A percentile compares a stretch with the other conserved stretches of the same genome.
phyloP scores from a whole-genome alignment of 2,888 invertebrate species.

The Vanessa cardui region DNA sequence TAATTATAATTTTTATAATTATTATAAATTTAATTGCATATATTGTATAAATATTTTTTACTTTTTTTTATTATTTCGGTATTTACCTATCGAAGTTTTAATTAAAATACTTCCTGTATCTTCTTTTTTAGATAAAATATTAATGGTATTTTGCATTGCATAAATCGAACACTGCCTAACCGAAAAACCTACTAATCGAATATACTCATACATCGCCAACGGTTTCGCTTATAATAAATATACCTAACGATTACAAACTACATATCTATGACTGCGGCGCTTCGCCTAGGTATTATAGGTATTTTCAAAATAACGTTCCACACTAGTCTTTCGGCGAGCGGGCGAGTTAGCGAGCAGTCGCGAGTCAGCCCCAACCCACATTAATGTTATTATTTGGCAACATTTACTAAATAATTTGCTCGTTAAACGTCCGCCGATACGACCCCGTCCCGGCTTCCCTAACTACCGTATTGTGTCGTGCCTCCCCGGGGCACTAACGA shows the following conservation, averaged over 20 bases:
- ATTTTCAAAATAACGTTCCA: constrained; percentile 26
- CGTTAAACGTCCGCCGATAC: constrained; percentile 78
- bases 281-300: background rate
- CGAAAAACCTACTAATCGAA: no score
- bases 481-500: constrained; percentile 68
- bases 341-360: constrained; percentile 36
- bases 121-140: no score
- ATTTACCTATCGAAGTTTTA: no score
- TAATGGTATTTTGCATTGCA: no score
- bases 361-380: constrained; percentile 56
- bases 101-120: no score
- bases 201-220: no score
- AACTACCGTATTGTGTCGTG: constrained; percentile 77
- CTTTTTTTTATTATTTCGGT: no score
- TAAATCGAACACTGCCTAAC: no score
- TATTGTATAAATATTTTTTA: no score
- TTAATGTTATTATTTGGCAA: constrained; percentile 82
- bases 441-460: constrained; percentile 53
- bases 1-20: no score
- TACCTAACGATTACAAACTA: background rate
- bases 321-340: constrained; percentile 35
- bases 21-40: no score
- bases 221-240: background rate
- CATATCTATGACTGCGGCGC: background rate
- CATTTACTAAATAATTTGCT: constrained; percentile 82